Conservation (phyloP, 1,140 invertebrate genomes). For the Thaumatotibia leucotreta region DNA sequence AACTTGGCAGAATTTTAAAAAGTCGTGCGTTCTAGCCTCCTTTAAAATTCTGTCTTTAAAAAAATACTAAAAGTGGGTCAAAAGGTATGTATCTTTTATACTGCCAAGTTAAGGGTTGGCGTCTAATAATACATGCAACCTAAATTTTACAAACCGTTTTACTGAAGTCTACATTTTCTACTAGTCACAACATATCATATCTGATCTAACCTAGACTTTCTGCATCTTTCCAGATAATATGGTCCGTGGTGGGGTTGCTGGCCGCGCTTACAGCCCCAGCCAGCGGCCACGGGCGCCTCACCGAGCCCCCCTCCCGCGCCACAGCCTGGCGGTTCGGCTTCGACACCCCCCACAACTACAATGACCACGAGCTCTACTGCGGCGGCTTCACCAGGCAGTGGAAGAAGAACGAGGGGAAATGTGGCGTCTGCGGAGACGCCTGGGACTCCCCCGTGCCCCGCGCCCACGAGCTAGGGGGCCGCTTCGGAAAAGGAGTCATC, state of each 20-base stretch:
- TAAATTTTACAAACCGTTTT: no score
- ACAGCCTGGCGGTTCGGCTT: conserved; percentile 89
- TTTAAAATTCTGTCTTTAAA: no score
- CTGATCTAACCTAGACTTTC: not conserved
- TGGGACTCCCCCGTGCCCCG: conserved; percentile 85
- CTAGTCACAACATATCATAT: no score
- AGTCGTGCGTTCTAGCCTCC: no score
- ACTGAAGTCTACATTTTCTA: no score
- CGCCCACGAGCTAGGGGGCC: conserved; percentile 89
- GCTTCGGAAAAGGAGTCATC: conserved; percentile 88
- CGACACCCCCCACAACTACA: conserved; percentile 87
- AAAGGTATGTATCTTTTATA: no score
- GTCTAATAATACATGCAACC: no score
- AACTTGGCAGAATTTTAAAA: no score
- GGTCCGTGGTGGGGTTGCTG: conserved; percentile 44
- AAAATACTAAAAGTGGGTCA: no score
- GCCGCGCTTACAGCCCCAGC: conserved; percentile 33
- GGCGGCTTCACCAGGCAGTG: conserved; percentile 90
- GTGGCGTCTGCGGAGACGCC: conserved; percentile 92
- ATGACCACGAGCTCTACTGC: conserved; percentile 93
- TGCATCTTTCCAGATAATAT: conserved; percentile 47
- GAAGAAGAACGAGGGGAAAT: conserved; percentile 85
- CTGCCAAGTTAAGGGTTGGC: no score
- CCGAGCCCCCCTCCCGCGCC: conserved; percentile 90
- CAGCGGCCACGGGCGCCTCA: conserved; percentile 85